Conservation (phyloP, 2,797 vertebrate genomes). For the Syncerus caffer region DNA sequence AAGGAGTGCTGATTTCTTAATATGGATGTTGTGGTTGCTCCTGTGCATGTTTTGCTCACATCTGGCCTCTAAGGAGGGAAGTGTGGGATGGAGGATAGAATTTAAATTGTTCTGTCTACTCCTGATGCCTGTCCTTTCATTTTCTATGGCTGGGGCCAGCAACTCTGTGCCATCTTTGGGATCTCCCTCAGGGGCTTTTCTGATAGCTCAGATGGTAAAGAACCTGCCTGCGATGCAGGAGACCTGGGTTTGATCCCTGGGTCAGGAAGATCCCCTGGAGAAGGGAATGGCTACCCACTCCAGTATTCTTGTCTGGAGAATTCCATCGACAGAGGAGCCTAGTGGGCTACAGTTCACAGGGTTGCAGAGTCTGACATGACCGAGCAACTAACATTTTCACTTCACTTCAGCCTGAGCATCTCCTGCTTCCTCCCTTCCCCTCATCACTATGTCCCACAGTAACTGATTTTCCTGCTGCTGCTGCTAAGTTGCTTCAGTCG, state of each 20-base stretch:
- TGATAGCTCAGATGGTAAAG: neutral
- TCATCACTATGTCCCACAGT: neutral
- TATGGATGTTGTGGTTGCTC: neutral
- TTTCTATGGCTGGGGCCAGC: neutral
- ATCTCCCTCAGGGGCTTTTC: neutral
- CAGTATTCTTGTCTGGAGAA: neutral
- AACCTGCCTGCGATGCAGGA: neutral
- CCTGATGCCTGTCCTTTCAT: neutral
- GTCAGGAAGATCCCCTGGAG: neutral
- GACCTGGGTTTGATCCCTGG: neutral
- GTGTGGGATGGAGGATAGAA: neutral
- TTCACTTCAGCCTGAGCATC: neutral
- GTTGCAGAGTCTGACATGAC: neutral
- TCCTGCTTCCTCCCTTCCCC: neutral
- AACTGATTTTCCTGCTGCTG: constrained; percentile 15
- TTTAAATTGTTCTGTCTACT: neutral
- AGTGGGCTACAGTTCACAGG: neutral
- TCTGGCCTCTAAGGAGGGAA: neutral
- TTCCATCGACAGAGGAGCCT: neutral
- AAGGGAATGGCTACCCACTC: neutral
- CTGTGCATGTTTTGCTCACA: neutral
- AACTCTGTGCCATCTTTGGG: neutral
- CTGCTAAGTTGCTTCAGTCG: too few relatives aligned
- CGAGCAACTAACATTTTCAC: neutral
- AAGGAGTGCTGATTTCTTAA: neutral